These are phyloP conservation scores for Drosophila sucinea DNA, from an alignment of 1,140 invertebrate genomes.

Conservation along the genomic window DNA sequence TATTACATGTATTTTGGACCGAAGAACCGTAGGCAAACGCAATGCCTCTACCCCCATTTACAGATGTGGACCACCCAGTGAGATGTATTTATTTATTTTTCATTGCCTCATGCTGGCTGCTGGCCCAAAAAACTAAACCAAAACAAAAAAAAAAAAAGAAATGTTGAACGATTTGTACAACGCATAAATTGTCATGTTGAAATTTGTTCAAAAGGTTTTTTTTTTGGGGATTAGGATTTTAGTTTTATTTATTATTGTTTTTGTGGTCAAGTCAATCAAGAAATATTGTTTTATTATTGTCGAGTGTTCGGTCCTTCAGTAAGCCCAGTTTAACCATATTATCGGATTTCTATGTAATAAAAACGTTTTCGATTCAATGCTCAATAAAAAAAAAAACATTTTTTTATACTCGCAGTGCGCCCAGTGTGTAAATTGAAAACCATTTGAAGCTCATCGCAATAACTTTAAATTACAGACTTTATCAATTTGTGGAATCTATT, in stretches of 20 bases:
- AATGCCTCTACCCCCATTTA: background rate
- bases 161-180: slow-evolving; percentile 57
- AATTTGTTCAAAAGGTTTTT: slow-evolving; percentile 7
- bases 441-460: slow-evolving; percentile 11
- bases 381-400: background rate
- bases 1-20: slow-evolving; percentile 55
- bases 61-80: slow-evolving; percentile 19
- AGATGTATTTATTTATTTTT: slow-evolving; percentile 58
- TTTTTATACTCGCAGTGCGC: background rate
- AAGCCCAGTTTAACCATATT: slow-evolving; percentile 7
- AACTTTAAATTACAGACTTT: background rate
- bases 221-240: slow-evolving; percentile 7
- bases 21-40: slow-evolving; percentile 19
- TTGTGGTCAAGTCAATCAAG: slow-evolving; percentile 10
- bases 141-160: background rate
- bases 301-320: background rate
- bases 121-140: slow-evolving; percentile 10
- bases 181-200: slow-evolving; percentile 48
- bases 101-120: slow-evolving; percentile 55
- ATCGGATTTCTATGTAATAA: slow-evolving; percentile 6
- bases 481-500: slow-evolving; percentile 1
- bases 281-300: slow-evolving; percentile 11
- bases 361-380: slow-evolving; percentile 1
- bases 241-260: slow-evolving; percentile 11
- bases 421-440: too few relatives aligned